A percentile compares a stretch with the other conserved stretches of the same genome.
phyloP scores from a whole-genome alignment of 2,888 invertebrate genomes.

The Lamellibrachia satsuma region DNA sequence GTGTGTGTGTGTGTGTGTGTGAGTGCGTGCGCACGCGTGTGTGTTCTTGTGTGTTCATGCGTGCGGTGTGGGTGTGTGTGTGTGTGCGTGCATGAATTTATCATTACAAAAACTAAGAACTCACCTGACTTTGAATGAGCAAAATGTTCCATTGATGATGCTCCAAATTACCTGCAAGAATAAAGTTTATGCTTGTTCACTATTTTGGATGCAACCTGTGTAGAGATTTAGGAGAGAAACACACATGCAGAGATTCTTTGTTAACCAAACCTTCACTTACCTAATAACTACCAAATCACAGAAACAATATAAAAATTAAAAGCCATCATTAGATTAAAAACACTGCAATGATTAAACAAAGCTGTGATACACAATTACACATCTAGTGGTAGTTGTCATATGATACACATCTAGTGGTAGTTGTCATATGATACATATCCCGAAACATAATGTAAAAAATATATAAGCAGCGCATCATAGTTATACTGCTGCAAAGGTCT shows the following conservation, averaged over 20 bases:
- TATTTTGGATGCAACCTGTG: neutral
- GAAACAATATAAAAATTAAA: constrained; percentile 33
- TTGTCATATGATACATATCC: too few relatives aligned
- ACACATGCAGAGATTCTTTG: neutral
- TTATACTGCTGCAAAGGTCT: too few relatives aligned
- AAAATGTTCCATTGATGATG: constrained; percentile 95
- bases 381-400: too few relatives aligned
- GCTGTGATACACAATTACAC: too few relatives aligned
- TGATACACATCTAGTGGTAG: too few relatives aligned
- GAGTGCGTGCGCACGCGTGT: neutral
- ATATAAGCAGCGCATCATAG: too few relatives aligned
- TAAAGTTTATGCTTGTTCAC: constrained; percentile 21
- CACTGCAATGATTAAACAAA: too few relatives aligned
- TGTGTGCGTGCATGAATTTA: neutral
- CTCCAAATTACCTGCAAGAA: constrained; percentile 89
- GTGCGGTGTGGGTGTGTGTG: neutral
- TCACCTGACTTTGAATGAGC: constrained; percentile 97
- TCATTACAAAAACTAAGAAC: constrained; percentile 54
- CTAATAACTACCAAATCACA: constrained; percentile 39
- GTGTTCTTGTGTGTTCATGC: constrained; percentile 3
- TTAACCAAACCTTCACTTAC: neutral
- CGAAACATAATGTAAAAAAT: too few relatives aligned
- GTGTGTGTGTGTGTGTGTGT: neutral
- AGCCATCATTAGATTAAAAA: too few relatives aligned
- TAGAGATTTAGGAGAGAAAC: neutral